Percentiles rank a stretch among this genome's conserved stretches.
phyloP scores from a whole-genome alignment of 2,113 vertebrate species.

The rabbit (Oryctolagus cuniculus) region mOryCun1.1 NC_091434.1:125359001-125359500 shows the following conservation, averaged over 20 bases:
- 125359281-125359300: slow-evolving; percentile 52
- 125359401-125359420: background rate
- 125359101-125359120: background rate
- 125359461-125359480: background rate
- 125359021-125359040: background rate
- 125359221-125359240: slow-evolving; percentile 77
- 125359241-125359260: slow-evolving; percentile 83
- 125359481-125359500: background rate
- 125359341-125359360: background rate
- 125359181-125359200: slow-evolving; percentile 72
- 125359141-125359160: background rate
- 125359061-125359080: background rate
- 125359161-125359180: slow-evolving; percentile 36
- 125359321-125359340: background rate
- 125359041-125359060: background rate
- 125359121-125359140: slow-evolving; percentile 46
- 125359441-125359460: background rate
- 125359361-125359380: background rate
- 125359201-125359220: slow-evolving; percentile 66
- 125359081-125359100: background rate
- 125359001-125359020: background rate
- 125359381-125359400: background rate
- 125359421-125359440: background rate
- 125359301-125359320: slow-evolving; percentile 8
- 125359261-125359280: slow-evolving; percentile 79